phyloP scores from a whole-genome alignment of 2,797 vertebrate genomes.

The Propithecus deckenii region DNA sequence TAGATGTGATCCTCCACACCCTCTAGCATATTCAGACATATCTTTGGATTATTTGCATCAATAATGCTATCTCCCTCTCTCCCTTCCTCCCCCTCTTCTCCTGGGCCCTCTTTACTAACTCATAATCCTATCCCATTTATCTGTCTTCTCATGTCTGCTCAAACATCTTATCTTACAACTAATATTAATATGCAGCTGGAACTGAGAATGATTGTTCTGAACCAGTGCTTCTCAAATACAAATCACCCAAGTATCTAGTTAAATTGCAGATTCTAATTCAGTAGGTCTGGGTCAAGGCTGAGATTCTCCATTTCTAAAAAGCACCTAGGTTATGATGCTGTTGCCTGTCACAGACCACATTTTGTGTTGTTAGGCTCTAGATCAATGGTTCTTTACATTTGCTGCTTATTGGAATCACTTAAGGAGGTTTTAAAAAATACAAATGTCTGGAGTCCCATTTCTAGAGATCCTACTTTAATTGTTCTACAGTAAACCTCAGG shows the following conservation, averaged over 20 bases:
- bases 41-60: not conserved
- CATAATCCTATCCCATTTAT: not conserved
- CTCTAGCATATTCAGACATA: not conserved
- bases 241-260: not conserved
- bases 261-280: slow-evolving; percentile 12
- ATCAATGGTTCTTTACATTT: not conserved
- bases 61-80: not conserved
- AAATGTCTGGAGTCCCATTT: not conserved
- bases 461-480: slow-evolving; percentile 5
- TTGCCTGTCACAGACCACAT: not conserved
- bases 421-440: not conserved
- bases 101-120: not conserved
- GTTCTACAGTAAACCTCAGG: not conserved
- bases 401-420: not conserved
- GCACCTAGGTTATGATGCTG: not conserved
- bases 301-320: slow-evolving; percentile 25
- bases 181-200: not conserved
- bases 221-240: slow-evolving; percentile 6
- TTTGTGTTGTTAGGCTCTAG: not conserved
- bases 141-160: not conserved
- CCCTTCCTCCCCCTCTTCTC: not conserved
- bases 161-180: not conserved
- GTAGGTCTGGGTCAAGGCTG: not conserved
- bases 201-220: slow-evolving; percentile 28
- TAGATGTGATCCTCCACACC: not conserved